Conservation (phyloP, 2,888 invertebrate species). For the Entomobrya proxima region DNA sequence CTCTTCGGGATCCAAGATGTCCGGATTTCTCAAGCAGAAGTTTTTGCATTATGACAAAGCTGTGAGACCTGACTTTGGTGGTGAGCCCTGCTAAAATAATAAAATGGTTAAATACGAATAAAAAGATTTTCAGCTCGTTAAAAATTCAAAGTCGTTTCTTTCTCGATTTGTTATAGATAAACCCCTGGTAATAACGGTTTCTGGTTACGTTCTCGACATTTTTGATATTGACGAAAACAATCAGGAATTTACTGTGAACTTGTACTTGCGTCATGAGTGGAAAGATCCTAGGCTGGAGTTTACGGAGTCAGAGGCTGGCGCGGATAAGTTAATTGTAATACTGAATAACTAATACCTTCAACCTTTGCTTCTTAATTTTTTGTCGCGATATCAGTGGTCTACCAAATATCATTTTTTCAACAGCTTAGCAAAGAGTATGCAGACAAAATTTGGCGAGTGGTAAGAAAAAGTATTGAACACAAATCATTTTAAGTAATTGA, state of each 20-base stretch:
- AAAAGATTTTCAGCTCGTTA: background rate
- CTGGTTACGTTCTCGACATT: slow-evolving; percentile 50
- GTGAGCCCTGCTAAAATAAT: no score
- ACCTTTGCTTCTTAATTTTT: background rate
- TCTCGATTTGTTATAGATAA: background rate
- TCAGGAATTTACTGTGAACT: slow-evolving; percentile 93
- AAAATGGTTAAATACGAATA: background rate
- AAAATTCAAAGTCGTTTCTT: background rate
- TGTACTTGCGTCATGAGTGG: slow-evolving; percentile 99
- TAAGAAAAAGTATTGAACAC: background rate
- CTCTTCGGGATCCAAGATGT: background rate
- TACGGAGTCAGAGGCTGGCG: slow-evolving; percentile 88
- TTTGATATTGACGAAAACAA: slow-evolving; percentile 49
- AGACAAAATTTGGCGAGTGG: slow-evolving; percentile 52
- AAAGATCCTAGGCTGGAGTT: slow-evolving; percentile 96
- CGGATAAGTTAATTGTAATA: slow-evolving; percentile 23
- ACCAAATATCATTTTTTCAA: background rate
- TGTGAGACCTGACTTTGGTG: slow-evolving; percentile 42
- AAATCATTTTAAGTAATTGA: background rate
- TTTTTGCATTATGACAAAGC: slow-evolving; percentile 47
- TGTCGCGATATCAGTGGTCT: background rate
- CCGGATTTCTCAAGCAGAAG: slow-evolving; percentile 20
- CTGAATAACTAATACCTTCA: background rate
- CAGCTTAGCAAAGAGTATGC: slow-evolving; percentile 40
- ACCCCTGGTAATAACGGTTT: slow-evolving; percentile 40